Conservation (phyloP, 2,113 vertebrate species). For the Dinomys branickii region DNA sequence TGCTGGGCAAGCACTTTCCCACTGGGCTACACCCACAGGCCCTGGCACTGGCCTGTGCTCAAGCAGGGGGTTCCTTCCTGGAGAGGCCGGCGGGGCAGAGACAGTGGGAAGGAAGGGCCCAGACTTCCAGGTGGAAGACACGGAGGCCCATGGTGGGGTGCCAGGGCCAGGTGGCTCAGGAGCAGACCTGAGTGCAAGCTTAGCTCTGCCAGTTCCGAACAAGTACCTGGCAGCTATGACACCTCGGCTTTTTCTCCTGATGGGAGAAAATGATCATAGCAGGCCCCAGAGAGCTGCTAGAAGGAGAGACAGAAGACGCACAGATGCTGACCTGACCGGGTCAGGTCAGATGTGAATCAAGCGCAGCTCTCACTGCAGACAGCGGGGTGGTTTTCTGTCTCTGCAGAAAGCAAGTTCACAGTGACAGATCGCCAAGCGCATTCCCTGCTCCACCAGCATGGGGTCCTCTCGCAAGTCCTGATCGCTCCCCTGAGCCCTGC, state of each 20-base stretch:
- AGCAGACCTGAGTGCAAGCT: background rate
- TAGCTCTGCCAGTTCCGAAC: too few species aligned
- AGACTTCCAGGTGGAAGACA: background rate
- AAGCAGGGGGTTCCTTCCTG: too few species aligned
- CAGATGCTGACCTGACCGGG: accelerated
- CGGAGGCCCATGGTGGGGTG: accelerated
- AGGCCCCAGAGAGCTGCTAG: background rate
- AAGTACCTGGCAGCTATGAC: background rate
- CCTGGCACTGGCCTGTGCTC: background rate
- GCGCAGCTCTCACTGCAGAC: background rate
- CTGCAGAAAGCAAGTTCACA: background rate
- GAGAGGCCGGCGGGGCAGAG: background rate
- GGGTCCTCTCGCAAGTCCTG: background rate
- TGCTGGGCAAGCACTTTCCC: too few species aligned
- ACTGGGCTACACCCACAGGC: background rate
- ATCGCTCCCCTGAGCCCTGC: background rate
- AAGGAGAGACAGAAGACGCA: background rate
- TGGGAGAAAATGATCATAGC: background rate
- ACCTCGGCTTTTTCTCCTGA: background rate
- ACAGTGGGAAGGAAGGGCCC: too few species aligned
- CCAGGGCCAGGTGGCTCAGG: background rate
- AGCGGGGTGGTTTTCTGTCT: background rate
- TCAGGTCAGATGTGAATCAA: background rate
- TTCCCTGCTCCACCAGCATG: accelerated
- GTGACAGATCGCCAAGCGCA: background rate